Base-by-base conservation (phyloP, 2,888 invertebrate genomes). In the Polylopha cassiicola region DNA sequence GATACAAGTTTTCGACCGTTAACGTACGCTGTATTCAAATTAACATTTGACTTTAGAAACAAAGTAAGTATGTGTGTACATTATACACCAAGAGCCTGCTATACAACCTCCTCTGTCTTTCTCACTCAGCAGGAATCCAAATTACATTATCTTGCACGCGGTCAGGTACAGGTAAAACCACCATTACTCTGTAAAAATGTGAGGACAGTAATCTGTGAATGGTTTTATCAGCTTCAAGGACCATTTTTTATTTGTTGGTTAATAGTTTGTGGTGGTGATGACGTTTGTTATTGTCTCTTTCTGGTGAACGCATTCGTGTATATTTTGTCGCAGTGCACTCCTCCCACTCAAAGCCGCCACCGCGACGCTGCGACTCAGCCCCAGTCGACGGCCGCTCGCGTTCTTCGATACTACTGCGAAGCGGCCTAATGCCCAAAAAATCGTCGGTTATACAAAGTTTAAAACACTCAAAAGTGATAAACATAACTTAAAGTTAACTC, bases 41-140 rank as follows among this genome's bases (percentile, higher is more conserved):
- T 65, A 74, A 68, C 66, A 73, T 75, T 72, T 74, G 68, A 62
- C 62, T 67, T 66, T 55, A 49, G 56, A 65, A 62, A 58, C 52
- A 50, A 53, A 51, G 57, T 58, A 61, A 53, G 58, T 58, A 65
- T 46, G 46, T 46, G 45, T 38, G 48, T 55, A 53, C 53, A 51
- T 51, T 55, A 52, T 53, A 55, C 50, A 51, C 61, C 57, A 63
- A 65, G 58, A 74, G 63, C 69, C 67, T 70, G 54, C 61, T 53
- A 57, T 57, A 56, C 61, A 75, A 65, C 73, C 70, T 78, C 70
- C 53, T n/a, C n/a, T n/a, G 66, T 81, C 79, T 79, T 82, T 78
- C 75, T 84, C 80, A 69, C 79, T 77, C 82, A 57, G 57, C 66
- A 71, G 77, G 82, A 78, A 84, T 85, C 78, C 71, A 71, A 80